Percentiles rank a stretch among this genome's conserved stretches.
Evolutionary conservation across 2,113 vertebrate species (phyloP).

Genomic region (Mellivora capensis): DNA sequence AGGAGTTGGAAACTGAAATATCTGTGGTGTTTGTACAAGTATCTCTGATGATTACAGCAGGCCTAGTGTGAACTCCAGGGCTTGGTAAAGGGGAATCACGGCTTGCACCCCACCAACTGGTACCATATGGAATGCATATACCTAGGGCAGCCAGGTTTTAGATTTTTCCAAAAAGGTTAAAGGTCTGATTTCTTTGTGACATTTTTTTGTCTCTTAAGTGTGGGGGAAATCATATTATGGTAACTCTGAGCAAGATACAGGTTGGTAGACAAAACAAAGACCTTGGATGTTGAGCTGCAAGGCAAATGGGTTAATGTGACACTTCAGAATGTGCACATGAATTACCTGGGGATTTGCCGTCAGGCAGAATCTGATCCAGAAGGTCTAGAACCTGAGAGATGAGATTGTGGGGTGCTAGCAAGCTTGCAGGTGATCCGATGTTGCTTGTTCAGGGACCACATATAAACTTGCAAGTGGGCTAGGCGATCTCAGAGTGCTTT

Average conservation of each 20-base stretch:
- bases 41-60: not conserved
- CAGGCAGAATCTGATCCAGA: not conserved
- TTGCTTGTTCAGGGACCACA: not conserved
- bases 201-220: not conserved
- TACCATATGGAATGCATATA: not conserved
- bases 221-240: not conserved
- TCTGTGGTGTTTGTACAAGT: too few relatives aligned
- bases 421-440: not conserved
- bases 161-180: not conserved
- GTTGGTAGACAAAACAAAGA: not conserved
- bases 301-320: not conserved
- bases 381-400: not conserved
- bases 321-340: not conserved
- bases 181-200: not conserved
- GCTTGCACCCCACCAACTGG: not conserved
- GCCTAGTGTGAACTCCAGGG: too few relatives aligned
- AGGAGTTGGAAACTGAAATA: not conserved
- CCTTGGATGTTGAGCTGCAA: not conserved
- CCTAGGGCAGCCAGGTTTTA: not conserved
- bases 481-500: not conserved
- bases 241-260: not conserved
- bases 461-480: too few relatives aligned
- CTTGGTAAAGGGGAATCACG: too few relatives aligned
- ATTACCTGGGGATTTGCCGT: not conserved
- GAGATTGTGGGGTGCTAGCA: not conserved